Conservation (phyloP, 2,888 invertebrate genomes). For the Cryptocephalus primarius region DNA sequence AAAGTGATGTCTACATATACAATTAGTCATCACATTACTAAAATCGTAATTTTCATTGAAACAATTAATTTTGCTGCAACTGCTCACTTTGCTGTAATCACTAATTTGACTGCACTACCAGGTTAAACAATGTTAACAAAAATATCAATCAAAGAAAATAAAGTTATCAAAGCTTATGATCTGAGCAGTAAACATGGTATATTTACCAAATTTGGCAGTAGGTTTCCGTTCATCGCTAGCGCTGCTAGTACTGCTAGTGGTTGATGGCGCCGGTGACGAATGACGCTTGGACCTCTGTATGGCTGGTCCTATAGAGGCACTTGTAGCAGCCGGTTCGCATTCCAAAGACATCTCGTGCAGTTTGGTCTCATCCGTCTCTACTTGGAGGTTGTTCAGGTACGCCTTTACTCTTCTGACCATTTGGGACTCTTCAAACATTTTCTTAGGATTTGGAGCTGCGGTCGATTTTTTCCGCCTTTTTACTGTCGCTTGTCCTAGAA, state of each 20-base stretch:
- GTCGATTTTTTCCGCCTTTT: slow-evolving; percentile 83
- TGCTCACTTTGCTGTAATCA: not conserved
- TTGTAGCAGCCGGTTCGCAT: slow-evolving; percentile 60
- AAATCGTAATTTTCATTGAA: not conserved
- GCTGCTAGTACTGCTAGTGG: slow-evolving; percentile 83
- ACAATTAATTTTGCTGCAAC: not conserved
- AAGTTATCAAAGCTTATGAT: too few species aligned
- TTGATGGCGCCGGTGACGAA: slow-evolving; percentile 87
- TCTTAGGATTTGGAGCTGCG: slow-evolving; percentile 88
- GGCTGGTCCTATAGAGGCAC: slow-evolving; percentile 20
- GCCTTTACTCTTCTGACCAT: slow-evolving; percentile 97
- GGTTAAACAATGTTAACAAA: too few species aligned
- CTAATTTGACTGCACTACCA: too few species aligned
- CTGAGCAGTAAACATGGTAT: not conserved
- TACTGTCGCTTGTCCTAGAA: slow-evolving; percentile 71
- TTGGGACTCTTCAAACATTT: slow-evolving; percentile 98
- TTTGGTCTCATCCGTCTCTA: slow-evolving; percentile 83
- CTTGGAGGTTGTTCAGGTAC: slow-evolving; percentile 85
- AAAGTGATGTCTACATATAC: not conserved
- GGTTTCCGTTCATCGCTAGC: slow-evolving; percentile 62
- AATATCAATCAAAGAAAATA: too few species aligned
- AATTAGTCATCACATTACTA: too few species aligned
- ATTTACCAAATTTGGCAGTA: slow-evolving; percentile 54
- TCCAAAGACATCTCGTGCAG: slow-evolving; percentile 81
- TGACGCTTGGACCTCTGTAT: slow-evolving; percentile 55